Evolutionary conservation across 1,140 invertebrate genomes (phyloP), one percentile per base, ranked within the genome.

Genomic region (Psilanteris sp.): DNA sequence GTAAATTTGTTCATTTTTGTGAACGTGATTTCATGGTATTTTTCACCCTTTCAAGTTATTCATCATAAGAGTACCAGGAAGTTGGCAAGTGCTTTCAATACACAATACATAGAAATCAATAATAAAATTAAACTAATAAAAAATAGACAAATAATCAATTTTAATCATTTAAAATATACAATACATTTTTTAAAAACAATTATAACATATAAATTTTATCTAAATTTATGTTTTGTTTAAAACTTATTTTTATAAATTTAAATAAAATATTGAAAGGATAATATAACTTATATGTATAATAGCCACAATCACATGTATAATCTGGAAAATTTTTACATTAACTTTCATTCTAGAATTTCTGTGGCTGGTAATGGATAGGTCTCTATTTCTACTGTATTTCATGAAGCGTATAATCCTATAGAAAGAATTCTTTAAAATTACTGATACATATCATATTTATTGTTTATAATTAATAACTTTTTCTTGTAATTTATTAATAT

Each of bases 311-410:
- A 72, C 18, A 62, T 68, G 26, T 55, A 29, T 8, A 46, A 22
- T 15, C 8, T 27, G 31, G 4, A 57, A 61, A 10, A 55, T 24
- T 77, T 71, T 70, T 71, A 77, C 14, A 68, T 76, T 72, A 68
- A 70, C 55, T 68, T 54, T 70, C 55, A 43, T 78, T 83, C 81
- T 81, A 81, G 78, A 80, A 81, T 86, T 86, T 83, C 79, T 73
- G 81, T 46, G 82, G 79, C 75, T 24, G 61, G 79, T 81, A 85
- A 85, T 81, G 76, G 78, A 84, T 84, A 83, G 70, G 73, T 78
- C 74, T 66, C 52, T 24, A 57, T 15, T 24, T 29, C 48, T 67
- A 55, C 41, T 57, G 39, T 68, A 66, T 55, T 78, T 39, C 31
- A 22, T 70, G 37, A 67, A 77, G 57, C 71, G 52, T 36, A 54